phyloP scores from a whole-genome alignment of 2,797 vertebrate species.

The Tokudaia muenninki region DNA sequence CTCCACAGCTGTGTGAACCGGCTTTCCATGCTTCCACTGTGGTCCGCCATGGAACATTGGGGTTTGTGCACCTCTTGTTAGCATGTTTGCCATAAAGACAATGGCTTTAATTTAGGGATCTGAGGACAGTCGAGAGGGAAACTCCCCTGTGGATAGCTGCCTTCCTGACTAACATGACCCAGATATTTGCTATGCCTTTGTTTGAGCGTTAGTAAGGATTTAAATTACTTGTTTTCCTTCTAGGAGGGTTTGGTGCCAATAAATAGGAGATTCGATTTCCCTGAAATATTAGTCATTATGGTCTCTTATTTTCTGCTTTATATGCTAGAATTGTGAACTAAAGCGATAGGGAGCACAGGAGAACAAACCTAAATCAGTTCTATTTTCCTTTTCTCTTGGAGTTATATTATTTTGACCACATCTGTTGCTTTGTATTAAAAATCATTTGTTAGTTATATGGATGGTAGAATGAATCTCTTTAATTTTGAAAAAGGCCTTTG shows the following conservation, averaged over 20 bases:
- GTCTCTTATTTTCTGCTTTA: constrained; percentile 50
- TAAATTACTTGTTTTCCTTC: background rate
- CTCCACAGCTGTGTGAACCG: background rate
- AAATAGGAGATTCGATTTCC: constrained; percentile 7
- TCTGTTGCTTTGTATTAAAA: constrained; percentile 60
- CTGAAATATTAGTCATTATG: constrained; percentile 21
- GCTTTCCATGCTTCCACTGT: no score
- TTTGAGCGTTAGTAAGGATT: background rate
- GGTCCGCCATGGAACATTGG: background rate
- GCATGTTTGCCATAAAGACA: background rate
- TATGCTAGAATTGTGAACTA: constrained; percentile 43
- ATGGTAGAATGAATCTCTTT: constrained; percentile 53
- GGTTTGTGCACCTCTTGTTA: background rate
- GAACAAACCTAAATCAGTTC: constrained; percentile 6
- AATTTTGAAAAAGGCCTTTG: constrained; percentile 62
- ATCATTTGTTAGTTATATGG: constrained; percentile 46
- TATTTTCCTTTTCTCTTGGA: constrained; percentile 11
- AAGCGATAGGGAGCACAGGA: background rate
- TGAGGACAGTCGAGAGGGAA: background rate
- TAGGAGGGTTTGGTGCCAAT: background rate
- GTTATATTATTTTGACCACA: constrained; percentile 31
- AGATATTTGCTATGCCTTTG: constrained; percentile 13
- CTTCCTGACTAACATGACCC: background rate
- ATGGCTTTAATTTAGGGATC: background rate
- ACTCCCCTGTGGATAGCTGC: background rate